phyloP scores from a whole-genome alignment of 2,888 invertebrate species.

The Charanyca ferruginea region DNA sequence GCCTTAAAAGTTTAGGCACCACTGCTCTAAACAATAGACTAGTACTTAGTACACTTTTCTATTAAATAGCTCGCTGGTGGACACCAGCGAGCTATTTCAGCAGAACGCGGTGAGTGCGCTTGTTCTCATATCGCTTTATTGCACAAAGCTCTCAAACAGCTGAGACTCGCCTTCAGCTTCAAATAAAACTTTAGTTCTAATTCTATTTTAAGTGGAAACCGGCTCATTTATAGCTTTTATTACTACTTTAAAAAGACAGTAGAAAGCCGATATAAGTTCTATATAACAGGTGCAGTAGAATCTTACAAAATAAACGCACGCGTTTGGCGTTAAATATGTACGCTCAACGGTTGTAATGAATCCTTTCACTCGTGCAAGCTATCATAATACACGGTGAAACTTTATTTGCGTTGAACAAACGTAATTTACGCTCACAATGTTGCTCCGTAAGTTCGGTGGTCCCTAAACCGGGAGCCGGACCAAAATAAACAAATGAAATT shows the following conservation, averaged over 20 bases:
- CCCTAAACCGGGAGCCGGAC: conserved; percentile 70
- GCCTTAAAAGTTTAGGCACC: too few species aligned
- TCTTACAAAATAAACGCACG: conserved; percentile 27
- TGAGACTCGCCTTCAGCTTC: conserved; percentile 62
- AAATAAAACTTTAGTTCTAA: conserved; percentile 54
- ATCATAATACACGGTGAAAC: conserved; percentile 64
- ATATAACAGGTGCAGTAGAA: conserved; percentile 24
- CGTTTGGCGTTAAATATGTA: conserved; percentile 27
- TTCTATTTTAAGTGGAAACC: conserved; percentile 43
- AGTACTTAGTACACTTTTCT: conserved; percentile 13
- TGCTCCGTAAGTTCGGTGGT: conserved; percentile 73
- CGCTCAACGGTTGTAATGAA: conserved; percentile 59
- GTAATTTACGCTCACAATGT: conserved; percentile 83
- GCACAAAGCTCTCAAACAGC: conserved; percentile 71
- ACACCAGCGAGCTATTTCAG: conserved; percentile 10
- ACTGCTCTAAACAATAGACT: conserved; percentile 16
- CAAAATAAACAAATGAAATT: conserved; percentile 84
- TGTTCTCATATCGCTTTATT: conserved; percentile 71
- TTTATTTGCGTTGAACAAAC: conserved; percentile 79
- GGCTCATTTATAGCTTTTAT: conserved; percentile 32
- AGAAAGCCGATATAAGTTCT: neutral
- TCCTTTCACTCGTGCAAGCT: conserved; percentile 62
- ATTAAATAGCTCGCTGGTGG: conserved; percentile 17
- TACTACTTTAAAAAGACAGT: conserved; percentile 25
- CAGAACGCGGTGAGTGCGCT: conserved; percentile 49